Evolutionary conservation across 2,888 invertebrate genomes (phyloP), one percentile per base, ranked within the genome.

Genomic region (Harmothoe impar): DNA sequence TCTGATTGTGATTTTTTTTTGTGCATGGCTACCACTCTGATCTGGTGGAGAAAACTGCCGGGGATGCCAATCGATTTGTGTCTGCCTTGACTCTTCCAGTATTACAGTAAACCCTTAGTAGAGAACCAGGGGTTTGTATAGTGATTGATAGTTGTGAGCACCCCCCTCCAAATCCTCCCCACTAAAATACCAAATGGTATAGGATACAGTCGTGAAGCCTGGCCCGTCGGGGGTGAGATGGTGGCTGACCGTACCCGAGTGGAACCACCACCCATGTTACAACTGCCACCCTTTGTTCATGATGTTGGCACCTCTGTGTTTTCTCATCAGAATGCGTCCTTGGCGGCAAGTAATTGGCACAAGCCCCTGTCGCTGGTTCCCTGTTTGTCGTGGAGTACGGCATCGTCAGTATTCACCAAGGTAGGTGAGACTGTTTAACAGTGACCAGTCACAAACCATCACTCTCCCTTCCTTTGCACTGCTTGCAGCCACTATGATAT

Each of bases 351-450:
- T 20, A 99, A 98, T 96, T 99, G 99, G 98, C 98, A 98, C 35
- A 98, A 98, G 95, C 99, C 99, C 12, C 96, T 99, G 93, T 98
- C 98, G 3, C 96, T 99, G 91, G 98, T 99, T 31, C 99, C 99
- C 81, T 99, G 99, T 95, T 96, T 99, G 54, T 99, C 99, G 0
- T 99, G 99, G 99, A 98, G 98, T 0, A 99, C 99, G 15, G 99
- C 99, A 17, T 98, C 99, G 0, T 97, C 98, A 86, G 99, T 99
- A 81, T 99, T 99, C 96, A 98, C 99, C 25, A 94, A 95, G 94
- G 96, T 95, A 92, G 54, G 81, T 33, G 43, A 10, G 43, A 43
- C 43, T 3, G 43, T n/a, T n/a, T 29, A 15, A 23, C 72, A 72
- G 72, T 23, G 25, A 29, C 31, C 1, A 72, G 29, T 25, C 25